A percentile compares a stretch with the other conserved stretches of the same genome.
Conservation (phyloP, 2,888 invertebrate species). For the Platypus cylindrus region DNA sequence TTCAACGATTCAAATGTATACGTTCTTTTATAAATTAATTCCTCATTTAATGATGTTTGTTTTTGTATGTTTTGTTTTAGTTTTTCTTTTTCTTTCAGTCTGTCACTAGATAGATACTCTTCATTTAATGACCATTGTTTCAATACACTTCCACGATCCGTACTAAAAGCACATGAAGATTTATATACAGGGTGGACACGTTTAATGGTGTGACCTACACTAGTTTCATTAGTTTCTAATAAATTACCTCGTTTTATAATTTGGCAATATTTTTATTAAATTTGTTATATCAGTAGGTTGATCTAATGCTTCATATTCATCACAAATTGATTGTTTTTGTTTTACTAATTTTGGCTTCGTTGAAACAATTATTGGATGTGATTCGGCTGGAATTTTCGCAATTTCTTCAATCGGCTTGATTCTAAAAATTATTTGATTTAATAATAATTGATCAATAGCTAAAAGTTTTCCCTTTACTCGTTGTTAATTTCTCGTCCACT, state of each 20-base stretch:
- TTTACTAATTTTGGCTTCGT: constrained; percentile 63
- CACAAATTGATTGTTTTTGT: constrained; percentile 74
- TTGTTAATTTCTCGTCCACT: constrained; percentile 50
- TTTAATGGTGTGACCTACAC: too few relatives aligned
- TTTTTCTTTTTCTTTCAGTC: constrained; percentile 69
- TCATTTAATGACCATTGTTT: constrained; percentile 84
- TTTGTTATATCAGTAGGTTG: constrained; percentile 59
- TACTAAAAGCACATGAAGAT: too few relatives aligned
- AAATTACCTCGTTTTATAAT: constrained; percentile 44
- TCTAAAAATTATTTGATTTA: background rate
- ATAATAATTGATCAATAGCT: background rate
- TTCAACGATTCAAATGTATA: constrained; percentile 56
- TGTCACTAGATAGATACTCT: constrained; percentile 77
- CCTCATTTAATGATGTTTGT: constrained; percentile 80
- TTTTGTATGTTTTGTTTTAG: constrained; percentile 76
- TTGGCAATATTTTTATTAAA: constrained; percentile 50
- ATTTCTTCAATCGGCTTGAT: too few relatives aligned
- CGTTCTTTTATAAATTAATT: constrained; percentile 59
- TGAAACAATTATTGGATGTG: constrained; percentile 19
- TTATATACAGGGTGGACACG: too few relatives aligned
- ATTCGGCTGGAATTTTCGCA: background rate
- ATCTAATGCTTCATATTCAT: constrained; percentile 55
- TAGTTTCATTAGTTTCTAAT: too few relatives aligned
- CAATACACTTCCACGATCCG: constrained; percentile 48
- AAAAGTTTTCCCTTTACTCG: too few relatives aligned